phyloP scores from a whole-genome alignment of 2,888 invertebrate species.

The Agrotis clavis region DNA sequence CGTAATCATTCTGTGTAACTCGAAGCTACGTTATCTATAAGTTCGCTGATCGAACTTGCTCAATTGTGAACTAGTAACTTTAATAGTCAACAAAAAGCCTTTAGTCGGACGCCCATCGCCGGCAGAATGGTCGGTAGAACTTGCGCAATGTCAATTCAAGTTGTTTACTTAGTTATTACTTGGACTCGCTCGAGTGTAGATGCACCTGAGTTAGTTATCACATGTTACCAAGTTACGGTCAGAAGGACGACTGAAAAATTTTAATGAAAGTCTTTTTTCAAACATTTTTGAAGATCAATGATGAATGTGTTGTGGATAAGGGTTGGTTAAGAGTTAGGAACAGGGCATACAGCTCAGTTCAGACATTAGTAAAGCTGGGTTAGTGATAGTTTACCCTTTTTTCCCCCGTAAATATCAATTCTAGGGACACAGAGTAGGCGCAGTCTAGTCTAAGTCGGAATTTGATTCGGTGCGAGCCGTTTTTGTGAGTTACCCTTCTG shows the following conservation, averaged over 20 bases:
- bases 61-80: conserved; percentile 43
- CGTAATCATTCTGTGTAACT: conserved; percentile 16
- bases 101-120: conserved; percentile 27
- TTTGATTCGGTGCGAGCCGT: too few species aligned
- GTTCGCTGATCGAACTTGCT: conserved; percentile 31
- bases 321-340: too few species aligned
- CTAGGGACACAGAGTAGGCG: not conserved
- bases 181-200: conserved; percentile 2
- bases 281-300: too few species aligned
- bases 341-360: not conserved
- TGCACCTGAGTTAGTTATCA: not conserved
- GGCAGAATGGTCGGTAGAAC: conserved; percentile 47
- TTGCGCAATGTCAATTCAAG: conserved; percentile 53
- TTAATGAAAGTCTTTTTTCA: not conserved
- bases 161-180: conserved; percentile 57
- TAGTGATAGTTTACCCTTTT: not conserved
- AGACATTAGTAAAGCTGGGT: not conserved
- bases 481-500: not conserved
- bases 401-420: not conserved
- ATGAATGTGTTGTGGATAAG: not conserved
- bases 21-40: conserved; percentile 28
- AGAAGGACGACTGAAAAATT: not conserved
- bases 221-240: too few species aligned
- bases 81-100: conserved; percentile 47
- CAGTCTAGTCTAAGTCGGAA: too few species aligned